Evolutionary conservation across 2,113 vertebrate genomes (phyloP).

Genomic region (Paraplagusia blochii): DNA sequence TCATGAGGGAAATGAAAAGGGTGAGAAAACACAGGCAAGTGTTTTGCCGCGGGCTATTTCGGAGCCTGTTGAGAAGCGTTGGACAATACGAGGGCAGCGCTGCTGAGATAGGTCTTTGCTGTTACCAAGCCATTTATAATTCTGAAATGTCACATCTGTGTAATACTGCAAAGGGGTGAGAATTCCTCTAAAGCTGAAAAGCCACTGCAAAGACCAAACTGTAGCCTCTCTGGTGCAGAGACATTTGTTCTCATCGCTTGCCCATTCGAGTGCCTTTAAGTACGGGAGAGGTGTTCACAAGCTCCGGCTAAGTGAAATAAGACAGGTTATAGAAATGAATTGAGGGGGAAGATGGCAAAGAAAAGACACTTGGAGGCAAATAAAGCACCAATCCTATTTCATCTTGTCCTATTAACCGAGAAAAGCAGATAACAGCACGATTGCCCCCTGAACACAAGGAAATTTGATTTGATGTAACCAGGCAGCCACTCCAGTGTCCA

Average conservation of each 20-base stretch:
- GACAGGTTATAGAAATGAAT: conserved; percentile 37
- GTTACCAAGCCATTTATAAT: conserved; percentile 29
- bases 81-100: conserved; percentile 30
- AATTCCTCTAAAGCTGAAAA: conserved; percentile 19
- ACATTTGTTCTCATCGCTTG: conserved; percentile 27
- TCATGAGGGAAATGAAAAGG: conserved; percentile 18
- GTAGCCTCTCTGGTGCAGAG: neutral
- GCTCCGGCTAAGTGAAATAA: conserved; percentile 25
- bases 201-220: conserved; percentile 16
- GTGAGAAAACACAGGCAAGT: conserved; percentile 14
- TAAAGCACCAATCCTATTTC: conserved; percentile 49
- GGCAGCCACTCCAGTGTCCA: conserved; percentile 35
- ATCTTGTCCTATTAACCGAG: conserved; percentile 51
- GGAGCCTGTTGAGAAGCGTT: conserved; percentile 31
- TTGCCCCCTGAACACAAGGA: conserved; percentile 26
- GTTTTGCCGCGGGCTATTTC: conserved; percentile 31
- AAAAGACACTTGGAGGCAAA: conserved; percentile 47
- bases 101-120: conserved; percentile 18
- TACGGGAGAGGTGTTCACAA: conserved; percentile 26
- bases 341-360: conserved; percentile 30
- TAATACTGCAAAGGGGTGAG: conserved; percentile 16
- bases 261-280: conserved; percentile 42
- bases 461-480: conserved; percentile 48
- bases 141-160: conserved; percentile 43
- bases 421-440: conserved; percentile 15